Evolutionary conservation across 2,888 invertebrate genomes (phyloP), one percentile per base, ranked within the genome.

Genomic region (Rhagonycha fulva): DNA sequence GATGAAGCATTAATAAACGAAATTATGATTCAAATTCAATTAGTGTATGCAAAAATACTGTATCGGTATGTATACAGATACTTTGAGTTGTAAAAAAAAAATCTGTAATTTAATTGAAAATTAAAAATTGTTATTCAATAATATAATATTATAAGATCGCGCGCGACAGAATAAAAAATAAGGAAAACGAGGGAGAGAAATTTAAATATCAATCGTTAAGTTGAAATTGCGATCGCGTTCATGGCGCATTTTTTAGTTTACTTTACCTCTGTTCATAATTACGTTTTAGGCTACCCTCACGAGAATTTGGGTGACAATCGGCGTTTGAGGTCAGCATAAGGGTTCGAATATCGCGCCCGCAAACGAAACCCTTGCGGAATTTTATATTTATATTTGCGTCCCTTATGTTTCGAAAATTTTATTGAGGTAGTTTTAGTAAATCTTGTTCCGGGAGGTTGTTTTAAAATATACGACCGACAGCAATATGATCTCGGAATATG

Each of bases 121-220:
- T 74, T 62, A 62, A 67, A 73, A 67, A 70, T 71, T 74, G 68
- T 76, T 76, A 76, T 71, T 74, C 62, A 24, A 71, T 68, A 63
- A 10, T 23, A 24, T 66, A 9, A n/a, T 68, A 63, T 19, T 23
- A 24, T 66, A 9, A n/a, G n/a, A 66, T 66, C 63, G n/a, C 12
- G 26, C 24, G n/a, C 63, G n/a, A 23, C n/a, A 24, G 24, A 66
- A 24, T 66, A 66, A 66, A 66, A 66, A 26, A 66, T 63, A 19
- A 63, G 9, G 9, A 47, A 47, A 47, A 47, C 14, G 61, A 71
- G 19, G 73, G 19, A 47, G 47, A 71, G 70, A 75, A 78, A 78
- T 78, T 75, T 78, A 75, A 78, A 78, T 78, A 78, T 78, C 77
- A 75, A 78, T 77, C 75, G 75, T 68, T 70, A 68, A 70, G 68